Evolutionary conservation across 1,140 invertebrate species (phyloP), one percentile per base, ranked within the genome.

Genomic region (Aplysia californica): DNA sequence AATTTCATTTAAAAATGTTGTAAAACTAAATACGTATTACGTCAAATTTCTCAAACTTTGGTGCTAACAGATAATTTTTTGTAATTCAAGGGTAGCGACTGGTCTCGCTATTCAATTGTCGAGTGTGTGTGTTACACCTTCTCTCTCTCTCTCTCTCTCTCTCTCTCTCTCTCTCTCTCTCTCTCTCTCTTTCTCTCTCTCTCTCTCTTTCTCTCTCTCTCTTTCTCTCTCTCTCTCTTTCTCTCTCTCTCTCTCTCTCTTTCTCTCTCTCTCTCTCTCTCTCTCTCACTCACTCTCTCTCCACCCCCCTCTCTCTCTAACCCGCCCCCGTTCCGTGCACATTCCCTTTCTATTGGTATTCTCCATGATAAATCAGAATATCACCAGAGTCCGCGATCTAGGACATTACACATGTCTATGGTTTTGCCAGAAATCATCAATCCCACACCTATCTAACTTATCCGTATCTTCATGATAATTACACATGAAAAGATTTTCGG

Each of bases 131-230:
- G n/a, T n/a, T 50, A 33, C 58, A 64, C 39, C 44, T 39, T 65
- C 3, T 61, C 31, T 65, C 3, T 41, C 58, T 65, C 59, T 64
- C 58, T 44, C 39, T 74, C 71, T 74, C 41, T 44, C 41, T 74
- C 71, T 74, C 41, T 44, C 41, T 73, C 70, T 73, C 36, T 39
- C 36, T 73, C 70, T 73, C 36, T 39, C 36, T 73, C 70, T 73
- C 36, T 39, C 35, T 61, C 56, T 73, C 55, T 61, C 36, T 61
- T 36, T 73, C 36, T 39, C 35, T 73, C 70, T 73, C 23, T 39
- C 36, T 61, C 33, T 61, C 58, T 61, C 29, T 31, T 61, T 61
- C 58, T 73, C 29, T 61, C 55, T 74, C 59, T 65, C 33, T 65
- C 20, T 38, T 38, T 4, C 33, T 33, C 38, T 74, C 20, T 33